Conservation (phyloP, 2,797 vertebrate species). For the Ataeniobius toweri region DNA sequence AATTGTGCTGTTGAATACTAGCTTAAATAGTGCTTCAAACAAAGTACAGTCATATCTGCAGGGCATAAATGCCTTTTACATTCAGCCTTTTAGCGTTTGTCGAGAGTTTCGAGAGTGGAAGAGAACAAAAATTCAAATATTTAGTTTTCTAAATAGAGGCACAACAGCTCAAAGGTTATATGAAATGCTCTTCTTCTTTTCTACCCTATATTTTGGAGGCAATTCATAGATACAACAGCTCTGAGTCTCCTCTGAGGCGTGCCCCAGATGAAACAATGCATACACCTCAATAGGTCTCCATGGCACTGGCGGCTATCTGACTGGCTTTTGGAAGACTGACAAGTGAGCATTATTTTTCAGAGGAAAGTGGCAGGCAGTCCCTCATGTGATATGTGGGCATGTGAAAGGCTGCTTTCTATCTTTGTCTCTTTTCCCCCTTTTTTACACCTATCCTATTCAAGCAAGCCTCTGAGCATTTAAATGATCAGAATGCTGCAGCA, state of each 20-base stretch:
- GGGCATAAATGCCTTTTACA: constrained; percentile 24
- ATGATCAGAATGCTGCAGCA: constrained; percentile 81
- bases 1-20: constrained; percentile 55
- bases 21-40: constrained; percentile 44
- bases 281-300: constrained; percentile 77
- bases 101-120: constrained; percentile 14
- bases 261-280: constrained; percentile 79
- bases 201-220: constrained; percentile 58
- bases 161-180: constrained; percentile 26
- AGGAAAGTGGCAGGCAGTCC: constrained; percentile 77
- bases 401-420: constrained; percentile 71
- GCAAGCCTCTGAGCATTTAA: constrained; percentile 79
- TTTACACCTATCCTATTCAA: constrained; percentile 74
- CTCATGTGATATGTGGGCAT: constrained; percentile 74
- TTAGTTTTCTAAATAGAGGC: constrained; percentile 16
- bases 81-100: constrained; percentile 33
- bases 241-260: constrained; percentile 69
- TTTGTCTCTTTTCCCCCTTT: constrained; percentile 60
- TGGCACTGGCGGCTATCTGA: constrained; percentile 72
- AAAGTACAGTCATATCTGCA: constrained; percentile 17
- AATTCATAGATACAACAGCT: constrained; percentile 56
- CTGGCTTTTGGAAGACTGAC: constrained; percentile 78
- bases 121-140: not conserved
- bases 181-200: constrained; percentile 37
- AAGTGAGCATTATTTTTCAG: constrained; percentile 81